Base-by-base conservation (phyloP, 2,888 invertebrate genomes). In the Pristionchus japonicus region DNA sequence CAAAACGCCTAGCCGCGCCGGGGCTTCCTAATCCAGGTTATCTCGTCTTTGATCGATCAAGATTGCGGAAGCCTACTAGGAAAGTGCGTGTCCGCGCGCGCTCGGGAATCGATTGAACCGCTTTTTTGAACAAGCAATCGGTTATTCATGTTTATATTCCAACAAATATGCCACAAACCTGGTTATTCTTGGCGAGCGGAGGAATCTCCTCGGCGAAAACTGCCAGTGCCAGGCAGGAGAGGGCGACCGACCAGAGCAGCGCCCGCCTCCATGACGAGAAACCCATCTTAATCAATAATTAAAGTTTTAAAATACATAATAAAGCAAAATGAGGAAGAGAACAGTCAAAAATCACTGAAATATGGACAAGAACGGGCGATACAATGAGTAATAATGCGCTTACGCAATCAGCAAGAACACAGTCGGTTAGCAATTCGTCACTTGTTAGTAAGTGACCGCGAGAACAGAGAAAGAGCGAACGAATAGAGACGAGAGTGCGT, bases 151-250 rank as follows among this genome's bases (percentile, higher is more conserved):
- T 37, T 20, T 20, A 70, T 17, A 70, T 20, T 37, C 20, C 4
- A 57, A 23, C 23, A 67, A 67, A 67, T 34, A 13, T 34, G 31
- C 15, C 0, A 27, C 27, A 17, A 77, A 77, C 77, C 77, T 77
- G 23, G 77, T 0, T 17, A 47, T 77, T 47, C 77, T 47, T 77
- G 77, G 77, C 77, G 77, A 77, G 77, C 27, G 77, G 77, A 7
- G 77, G 77, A 13, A 47, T 77, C 47, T 77, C 77, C 77, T 77
- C 77, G 43, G 77, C 77, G 43, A 47, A 40, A n/a, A 43, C 77
- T n/a, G 77, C 77, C 77, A 77, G 77, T 15, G 43, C 43, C 47
- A 77, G 77, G 77, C 77, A 77, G 43, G 77, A 77, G n/a, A 77
- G 77, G 43, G 77, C 77, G n/a, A 47, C 43, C 43, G 77, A n/a